Evolutionary conservation across 2,113 vertebrate genomes (phyloP), one percentile per base, ranked within the genome.

Genomic region (Prinia subflava): DNA sequence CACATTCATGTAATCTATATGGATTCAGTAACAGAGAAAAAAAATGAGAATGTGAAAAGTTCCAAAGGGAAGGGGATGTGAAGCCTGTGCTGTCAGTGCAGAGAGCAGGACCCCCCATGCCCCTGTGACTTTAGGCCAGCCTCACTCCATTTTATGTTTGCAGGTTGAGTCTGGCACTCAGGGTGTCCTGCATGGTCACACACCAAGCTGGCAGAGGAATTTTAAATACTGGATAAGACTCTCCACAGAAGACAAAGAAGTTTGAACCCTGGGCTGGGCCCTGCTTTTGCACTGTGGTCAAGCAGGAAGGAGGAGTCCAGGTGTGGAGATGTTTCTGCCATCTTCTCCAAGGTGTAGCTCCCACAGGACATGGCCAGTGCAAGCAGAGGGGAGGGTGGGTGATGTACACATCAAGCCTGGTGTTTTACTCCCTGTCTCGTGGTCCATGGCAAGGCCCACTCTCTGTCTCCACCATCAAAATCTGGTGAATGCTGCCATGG

Each of bases 311-410:
- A 4, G 8, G 11, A n/a, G 17, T 15, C 30, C 75, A 52, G 49
- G 37, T 56, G 10, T 80, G 41, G 98, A 98, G 98, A 96, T 98
- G 98, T 96, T 98, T 98, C 98, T 98, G 97, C 98, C 97, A 96
- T 98, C 98, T 98, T 98, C 98, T 98, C 98, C 96, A 97, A 96
- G 97, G 11, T 12, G 89, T 83, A 63, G 33, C 20, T 98, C 97
- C 97, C 97, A 92, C 92, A 41, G 28, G 41, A 7, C 35, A 46
- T 6, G 30, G 35, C 39, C 59, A 47, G 19, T 11, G 59, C 33
- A 56, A 87, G 68, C 13, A 25, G 84, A 47, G 49, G 39, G 39
- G 12, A 64, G 31, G n/a, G 7, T 50, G 20, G n/a, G 17, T 82
- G n/a, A 14, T 8, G 15, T 1, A 25, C 44, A 62, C 73, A 49